These are phyloP conservation scores for Heteractis magnifica DNA, from an alignment of 92 coral and sea anemone genomes.

Conservation along the genomic window DNA sequence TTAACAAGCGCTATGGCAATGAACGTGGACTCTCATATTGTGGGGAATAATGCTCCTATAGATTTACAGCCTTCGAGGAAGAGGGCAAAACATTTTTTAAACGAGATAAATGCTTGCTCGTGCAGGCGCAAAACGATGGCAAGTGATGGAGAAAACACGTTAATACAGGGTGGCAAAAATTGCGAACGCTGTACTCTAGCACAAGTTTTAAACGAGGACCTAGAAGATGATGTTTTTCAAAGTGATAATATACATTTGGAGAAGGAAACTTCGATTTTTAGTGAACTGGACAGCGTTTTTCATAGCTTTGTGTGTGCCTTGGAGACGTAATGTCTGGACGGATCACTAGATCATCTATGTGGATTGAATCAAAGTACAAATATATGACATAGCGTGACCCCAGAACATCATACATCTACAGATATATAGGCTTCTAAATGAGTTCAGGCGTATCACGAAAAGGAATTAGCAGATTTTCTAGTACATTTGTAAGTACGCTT, in stretches of 20 bases:
- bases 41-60: conserved; percentile 14
- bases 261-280: conserved; percentile 62
- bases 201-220: conserved; percentile 44
- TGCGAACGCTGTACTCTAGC: conserved; percentile 56
- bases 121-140: conserved; percentile 34
- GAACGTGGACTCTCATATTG: conserved; percentile 29
- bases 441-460: neutral
- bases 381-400: neutral
- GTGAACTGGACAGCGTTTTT: conserved; percentile 85
- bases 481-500: conserved; percentile 3
- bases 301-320: conserved; percentile 92
- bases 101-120: conserved; percentile 16
- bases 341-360: neutral
- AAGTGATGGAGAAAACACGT: conserved; percentile 31
- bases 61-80: conserved; percentile 33
- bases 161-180: conserved; percentile 28
- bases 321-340: conserved; percentile 61
- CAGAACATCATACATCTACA: neutral
- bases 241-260: conserved; percentile 33
- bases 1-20: conserved; percentile 40
- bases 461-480: neutral
- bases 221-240: conserved; percentile 66
- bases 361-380: neutral
- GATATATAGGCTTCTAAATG: neutral
- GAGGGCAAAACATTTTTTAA: conserved; percentile 2